Percentiles rank a stretch among this genome's conserved stretches.
Evolutionary conservation across 1,140 invertebrate species (phyloP).

Genomic region (Monomorium pharaonis): DNA sequence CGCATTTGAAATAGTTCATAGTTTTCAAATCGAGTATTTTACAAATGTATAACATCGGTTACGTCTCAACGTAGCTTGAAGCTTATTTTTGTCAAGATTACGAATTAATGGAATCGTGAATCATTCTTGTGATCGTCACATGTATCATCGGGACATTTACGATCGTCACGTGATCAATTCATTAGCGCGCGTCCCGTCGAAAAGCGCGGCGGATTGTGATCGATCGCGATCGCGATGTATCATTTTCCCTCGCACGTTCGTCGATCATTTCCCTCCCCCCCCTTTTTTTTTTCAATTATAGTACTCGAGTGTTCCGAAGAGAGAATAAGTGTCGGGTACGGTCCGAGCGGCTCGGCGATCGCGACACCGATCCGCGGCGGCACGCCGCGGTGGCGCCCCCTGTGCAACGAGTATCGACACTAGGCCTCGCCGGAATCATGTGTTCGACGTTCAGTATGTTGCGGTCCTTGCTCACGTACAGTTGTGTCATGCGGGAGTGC

Average conservation of each 20-base stretch:
- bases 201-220: background rate
- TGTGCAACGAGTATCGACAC: background rate
- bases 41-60: background rate
- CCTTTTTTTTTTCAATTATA: too few relatives aligned
- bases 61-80: background rate
- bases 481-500: slow-evolving; percentile 32
- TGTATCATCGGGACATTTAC: too few relatives aligned
- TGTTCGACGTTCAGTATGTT: slow-evolving; percentile 79
- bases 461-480: slow-evolving; percentile 72
- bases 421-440: slow-evolving; percentile 71
- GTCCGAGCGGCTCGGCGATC: background rate
- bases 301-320: too few relatives aligned
- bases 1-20: background rate
- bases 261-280: too few relatives aligned
- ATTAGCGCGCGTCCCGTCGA: too few relatives aligned
- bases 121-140: too few relatives aligned
- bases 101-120: background rate
- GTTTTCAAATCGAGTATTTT: background rate
- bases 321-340: too few relatives aligned
- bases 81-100: background rate
- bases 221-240: background rate
- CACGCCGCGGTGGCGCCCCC: slow-evolving; percentile 66
- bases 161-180: too few relatives aligned
- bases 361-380: slow-evolving; percentile 31
- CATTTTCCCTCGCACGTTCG: too few relatives aligned